Percentiles rank a stretch among this genome's conserved stretches.
Conservation (phyloP, 1,140 invertebrate species). For the Capitella teleta region DNA sequence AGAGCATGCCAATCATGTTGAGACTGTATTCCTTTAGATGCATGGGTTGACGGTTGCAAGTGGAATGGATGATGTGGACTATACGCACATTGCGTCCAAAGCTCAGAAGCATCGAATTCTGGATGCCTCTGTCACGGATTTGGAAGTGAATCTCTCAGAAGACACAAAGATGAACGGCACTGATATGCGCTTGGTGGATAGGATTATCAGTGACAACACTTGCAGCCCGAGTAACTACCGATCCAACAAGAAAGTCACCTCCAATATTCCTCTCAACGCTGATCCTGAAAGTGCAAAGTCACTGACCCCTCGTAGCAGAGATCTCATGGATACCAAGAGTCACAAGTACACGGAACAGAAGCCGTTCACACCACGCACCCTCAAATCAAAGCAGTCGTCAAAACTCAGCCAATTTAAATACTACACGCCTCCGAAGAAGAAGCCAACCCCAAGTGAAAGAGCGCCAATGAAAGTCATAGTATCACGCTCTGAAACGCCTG, state of each 20-base stretch:
- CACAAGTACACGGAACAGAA: conserved; percentile 33
- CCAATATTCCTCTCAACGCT: conserved; percentile 3
- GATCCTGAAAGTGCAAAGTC: no score
- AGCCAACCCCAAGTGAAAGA: not conserved
- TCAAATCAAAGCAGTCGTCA: conserved; percentile 26
- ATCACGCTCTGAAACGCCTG: conserved; percentile 2
- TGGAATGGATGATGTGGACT: no score
- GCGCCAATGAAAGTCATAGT: not conserved
- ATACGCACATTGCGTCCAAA: no score
- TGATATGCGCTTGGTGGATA: conserved; percentile 6
- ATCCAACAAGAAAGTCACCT: not conserved
- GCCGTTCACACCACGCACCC: conserved; percentile 33
- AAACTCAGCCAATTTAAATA: conserved; percentile 30
- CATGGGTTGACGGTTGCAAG: no score
- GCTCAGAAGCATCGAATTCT: no score
- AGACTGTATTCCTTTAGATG: no score
- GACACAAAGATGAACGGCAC: no score
- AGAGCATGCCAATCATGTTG: no score
- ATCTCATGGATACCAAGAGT: conserved; percentile 27
- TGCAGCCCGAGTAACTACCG: conserved; percentile 6
- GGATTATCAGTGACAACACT: conserved; percentile 5
- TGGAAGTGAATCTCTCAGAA: no score
- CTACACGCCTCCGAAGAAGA: conserved; percentile 22
- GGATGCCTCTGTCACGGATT: no score
- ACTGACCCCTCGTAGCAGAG: conserved; percentile 18